Evolutionary conservation across 2,888 invertebrate genomes (phyloP), one percentile per base, ranked within the genome.

Genomic region (Mystacides longicornis): DNA sequence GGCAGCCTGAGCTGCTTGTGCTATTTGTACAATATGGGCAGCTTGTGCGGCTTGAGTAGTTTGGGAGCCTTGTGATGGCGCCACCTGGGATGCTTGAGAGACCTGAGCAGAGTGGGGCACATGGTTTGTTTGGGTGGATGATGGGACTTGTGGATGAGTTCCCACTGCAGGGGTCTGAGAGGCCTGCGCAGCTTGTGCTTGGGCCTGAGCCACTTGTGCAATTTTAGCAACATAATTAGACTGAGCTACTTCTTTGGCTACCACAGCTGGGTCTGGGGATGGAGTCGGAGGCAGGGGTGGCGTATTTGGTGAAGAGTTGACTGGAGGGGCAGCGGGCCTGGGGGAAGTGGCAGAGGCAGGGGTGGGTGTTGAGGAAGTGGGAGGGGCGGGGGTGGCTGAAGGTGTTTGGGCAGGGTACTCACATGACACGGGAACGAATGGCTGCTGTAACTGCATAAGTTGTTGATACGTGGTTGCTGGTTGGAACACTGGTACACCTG

Each of bases 391-490:
- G 73, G 70, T 71, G 81, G 80, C 74, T 83, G 81, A 77, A 77
- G 76, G 68, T 78, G 75, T 71, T 82, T 80, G 75, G 84, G 81
- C 79, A 80, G 84, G 82, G 87, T 89, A 93, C 93, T 95, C 93
- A 94, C 93, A 94, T 89, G 94, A 93, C 82, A 93, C 93, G 86
- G 93, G 93, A 86, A 93, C 93, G 83, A 92, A 93, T 77, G 93
- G 93, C 85, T 93, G 92, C 70, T 81, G 80, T 70, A 91, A 84
- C 81, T 92, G 92, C 86, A 94, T 89, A 78, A 94, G 85, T 79
- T 94, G 94, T 80, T 94, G 93, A 80, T 93, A 91, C 71, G 91
- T 89, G 69, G 89, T 89, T 71, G 87, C 88, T 71, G 93, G 92
- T 78, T 93, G 93, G 81, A 94, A 95, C 68, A 96, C 90, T 69